Conservation (phyloP, 2,888 invertebrate genomes). For the Drosophila prostipennis region DNA sequence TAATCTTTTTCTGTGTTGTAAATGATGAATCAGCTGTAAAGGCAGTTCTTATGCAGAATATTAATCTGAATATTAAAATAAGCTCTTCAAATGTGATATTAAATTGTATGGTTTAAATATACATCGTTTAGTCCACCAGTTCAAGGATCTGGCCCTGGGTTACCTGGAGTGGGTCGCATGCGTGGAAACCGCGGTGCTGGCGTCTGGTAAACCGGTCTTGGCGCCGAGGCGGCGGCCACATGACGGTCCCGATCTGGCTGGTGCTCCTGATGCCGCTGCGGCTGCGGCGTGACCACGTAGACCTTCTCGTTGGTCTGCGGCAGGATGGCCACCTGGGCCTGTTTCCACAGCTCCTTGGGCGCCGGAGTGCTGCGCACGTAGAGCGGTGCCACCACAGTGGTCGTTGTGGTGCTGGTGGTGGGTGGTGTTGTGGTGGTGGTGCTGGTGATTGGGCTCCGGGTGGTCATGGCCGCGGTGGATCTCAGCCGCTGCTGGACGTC, state of each 20-base stretch:
- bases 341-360: conserved; percentile 86
- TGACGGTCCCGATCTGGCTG: conserved; percentile 9
- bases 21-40: too few relatives aligned
- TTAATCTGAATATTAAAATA: too few relatives aligned
- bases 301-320: conserved; percentile 92
- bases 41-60: too few relatives aligned
- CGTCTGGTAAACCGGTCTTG: conserved; percentile 61
- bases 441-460: conserved; percentile 3
- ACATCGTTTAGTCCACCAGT: too few relatives aligned
- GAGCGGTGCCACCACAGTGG: conserved; percentile 60
- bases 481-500: conserved; percentile 49
- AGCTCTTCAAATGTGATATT: too few relatives aligned
- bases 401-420: conserved; percentile 81
- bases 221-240: conserved; percentile 48
- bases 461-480: conserved; percentile 38
- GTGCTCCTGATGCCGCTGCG: conserved; percentile 74
- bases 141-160: not conserved
- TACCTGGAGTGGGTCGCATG: conserved; percentile 86
- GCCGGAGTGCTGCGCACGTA: conserved; percentile 63
- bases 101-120: too few relatives aligned
- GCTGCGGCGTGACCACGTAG: conserved; percentile 92
- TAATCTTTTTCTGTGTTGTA: too few relatives aligned
- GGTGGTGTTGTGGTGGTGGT: conserved; percentile 45
- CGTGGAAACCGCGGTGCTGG: conserved; percentile 82
- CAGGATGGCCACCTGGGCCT: conserved; percentile 89